Evolutionary conservation across 2,888 invertebrate genomes (phyloP).

Genomic region (Pelosia muscerda): DNA sequence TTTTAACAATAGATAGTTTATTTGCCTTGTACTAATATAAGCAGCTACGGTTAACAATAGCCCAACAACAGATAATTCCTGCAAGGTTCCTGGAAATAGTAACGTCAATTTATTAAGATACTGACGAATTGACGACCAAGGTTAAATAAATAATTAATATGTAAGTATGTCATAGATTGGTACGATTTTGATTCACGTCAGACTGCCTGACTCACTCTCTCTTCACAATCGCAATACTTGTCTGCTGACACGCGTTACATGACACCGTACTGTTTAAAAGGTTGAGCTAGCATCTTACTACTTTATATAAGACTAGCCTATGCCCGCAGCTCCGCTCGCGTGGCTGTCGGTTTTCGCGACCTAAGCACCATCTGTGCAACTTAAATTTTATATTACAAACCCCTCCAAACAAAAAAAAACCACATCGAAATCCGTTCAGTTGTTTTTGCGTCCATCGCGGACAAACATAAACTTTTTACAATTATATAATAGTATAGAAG

Average conservation of each 20-base stretch:
- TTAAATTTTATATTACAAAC: too few relatives aligned
- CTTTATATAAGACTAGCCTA: neutral
- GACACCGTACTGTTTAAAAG: neutral
- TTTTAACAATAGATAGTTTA: too few relatives aligned
- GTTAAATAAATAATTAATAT: neutral
- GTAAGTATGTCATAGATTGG: neutral
- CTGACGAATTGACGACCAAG: neutral
- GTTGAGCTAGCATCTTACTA: neutral
- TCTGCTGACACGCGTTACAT: neutral
- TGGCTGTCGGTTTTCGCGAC: too few relatives aligned
- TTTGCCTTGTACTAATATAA: too few relatives aligned
- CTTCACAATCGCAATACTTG: neutral
- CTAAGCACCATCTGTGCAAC: too few relatives aligned
- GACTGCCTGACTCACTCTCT: constrained; percentile 9
- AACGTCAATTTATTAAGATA: neutral
- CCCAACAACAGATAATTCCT: neutral
- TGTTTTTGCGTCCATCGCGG: too few relatives aligned
- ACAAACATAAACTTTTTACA: too few relatives aligned
- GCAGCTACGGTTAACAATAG: neutral
- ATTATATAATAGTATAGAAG: too few relatives aligned
- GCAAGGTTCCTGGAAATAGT: neutral
- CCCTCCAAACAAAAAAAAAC: too few relatives aligned
- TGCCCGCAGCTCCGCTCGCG: too few relatives aligned
- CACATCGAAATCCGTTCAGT: too few relatives aligned
- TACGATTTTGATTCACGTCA: neutral